A percentile compares a stretch with the other conserved stretches of the same genome.
phyloP scores from a whole-genome alignment of 2,888 invertebrate genomes.

The Cerastis rubricosa region DNA sequence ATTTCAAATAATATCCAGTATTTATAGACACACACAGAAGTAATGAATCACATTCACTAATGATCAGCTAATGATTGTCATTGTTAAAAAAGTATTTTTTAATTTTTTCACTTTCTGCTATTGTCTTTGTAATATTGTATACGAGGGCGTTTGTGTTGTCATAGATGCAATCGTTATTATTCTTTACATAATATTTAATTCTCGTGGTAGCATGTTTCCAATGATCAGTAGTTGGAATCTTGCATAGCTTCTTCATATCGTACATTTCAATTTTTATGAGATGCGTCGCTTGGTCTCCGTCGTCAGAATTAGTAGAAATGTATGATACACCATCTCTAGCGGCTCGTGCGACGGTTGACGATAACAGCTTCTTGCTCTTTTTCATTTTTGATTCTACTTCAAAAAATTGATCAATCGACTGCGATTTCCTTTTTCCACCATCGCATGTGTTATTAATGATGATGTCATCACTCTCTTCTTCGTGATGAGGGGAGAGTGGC shows the following conservation, averaged over 20 bases:
- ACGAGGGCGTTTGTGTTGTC: background rate
- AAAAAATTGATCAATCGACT: background rate
- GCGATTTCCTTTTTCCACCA: no score
- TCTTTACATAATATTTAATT: background rate
- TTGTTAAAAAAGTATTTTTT: no score
- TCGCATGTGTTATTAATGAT: background rate
- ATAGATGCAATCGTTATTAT: no score
- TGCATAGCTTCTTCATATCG: background rate
- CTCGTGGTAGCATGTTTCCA: background rate
- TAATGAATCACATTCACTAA: no score
- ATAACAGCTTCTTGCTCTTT: background rate
- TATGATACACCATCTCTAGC: constrained; percentile 1
- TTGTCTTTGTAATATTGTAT: background rate
- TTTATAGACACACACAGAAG: no score
- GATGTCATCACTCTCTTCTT: constrained; percentile 2
- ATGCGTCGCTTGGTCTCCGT: background rate
- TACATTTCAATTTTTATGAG: background rate
- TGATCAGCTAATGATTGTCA: no score
- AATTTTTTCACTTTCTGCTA: background rate
- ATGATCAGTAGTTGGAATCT: background rate
- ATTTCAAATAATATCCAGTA: no score
- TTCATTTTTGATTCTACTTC: background rate
- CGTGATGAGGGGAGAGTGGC: background rate
- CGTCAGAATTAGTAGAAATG: background rate
- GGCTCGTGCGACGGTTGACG: background rate